These are phyloP conservation scores for Reticulitermes speratus DNA, from an alignment of 1,140 invertebrate genomes.

Conservation along the genomic window DNA sequence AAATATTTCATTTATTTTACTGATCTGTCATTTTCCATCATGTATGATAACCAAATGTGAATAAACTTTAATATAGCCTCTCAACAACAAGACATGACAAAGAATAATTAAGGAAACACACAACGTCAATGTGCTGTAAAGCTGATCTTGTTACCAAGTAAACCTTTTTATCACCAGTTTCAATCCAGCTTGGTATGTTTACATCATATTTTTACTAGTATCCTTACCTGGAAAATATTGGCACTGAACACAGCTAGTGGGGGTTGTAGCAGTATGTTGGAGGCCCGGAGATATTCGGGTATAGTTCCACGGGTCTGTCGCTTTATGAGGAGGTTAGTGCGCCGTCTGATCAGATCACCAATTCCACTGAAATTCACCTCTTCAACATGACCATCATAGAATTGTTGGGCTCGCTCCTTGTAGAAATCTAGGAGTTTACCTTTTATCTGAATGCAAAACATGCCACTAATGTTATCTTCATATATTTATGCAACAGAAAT, in stretches of 20 bases:
- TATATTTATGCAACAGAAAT: not conserved
- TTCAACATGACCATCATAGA: constrained; percentile 80
- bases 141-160: too few species aligned
- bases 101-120: too few species aligned
- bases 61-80: too few species aligned
- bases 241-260: constrained; percentile 75
- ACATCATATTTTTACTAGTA: too few species aligned
- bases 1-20: too few species aligned
- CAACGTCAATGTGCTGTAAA: too few species aligned
- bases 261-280: constrained; percentile 65
- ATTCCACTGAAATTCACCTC: constrained; percentile 79
- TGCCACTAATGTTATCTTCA: not conserved
- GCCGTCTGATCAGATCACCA: constrained; percentile 69
- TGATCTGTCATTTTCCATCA: too few species aligned
- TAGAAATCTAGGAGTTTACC: constrained; percentile 79
- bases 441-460: constrained; percentile 51
- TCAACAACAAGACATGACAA: too few species aligned
- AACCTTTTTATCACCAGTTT: too few species aligned
- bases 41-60: too few species aligned
- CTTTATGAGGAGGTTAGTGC: constrained; percentile 76
- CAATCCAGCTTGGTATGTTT: too few species aligned
- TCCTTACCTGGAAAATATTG: constrained; percentile 70
- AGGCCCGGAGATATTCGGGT: constrained; percentile 70
- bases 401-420: constrained; percentile 79
- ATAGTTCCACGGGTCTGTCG: constrained; percentile 75